These are phyloP conservation scores for Heteronetta atricapilla DNA, from an alignment of 2,113 vertebrate species.

Conservation along the genomic window DNA sequence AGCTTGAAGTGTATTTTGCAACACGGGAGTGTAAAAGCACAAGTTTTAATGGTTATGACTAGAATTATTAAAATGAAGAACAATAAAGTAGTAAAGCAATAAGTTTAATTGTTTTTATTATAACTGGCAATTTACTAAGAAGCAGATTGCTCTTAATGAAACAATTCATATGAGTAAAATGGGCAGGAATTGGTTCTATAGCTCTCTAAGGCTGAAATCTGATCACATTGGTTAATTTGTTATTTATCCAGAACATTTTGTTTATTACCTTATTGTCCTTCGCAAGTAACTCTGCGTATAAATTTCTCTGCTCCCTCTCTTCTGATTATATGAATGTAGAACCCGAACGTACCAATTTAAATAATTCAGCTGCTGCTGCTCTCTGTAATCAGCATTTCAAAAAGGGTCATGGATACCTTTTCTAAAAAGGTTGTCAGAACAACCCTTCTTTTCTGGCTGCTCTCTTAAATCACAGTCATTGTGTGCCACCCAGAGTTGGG, in stretches of 20 bases:
- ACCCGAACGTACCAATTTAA: not conserved
- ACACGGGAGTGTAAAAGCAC: not conserved
- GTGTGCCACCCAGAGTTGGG: conserved; percentile 66
- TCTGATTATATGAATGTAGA: not conserved
- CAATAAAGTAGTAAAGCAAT: not conserved
- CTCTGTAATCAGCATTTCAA: not conserved
- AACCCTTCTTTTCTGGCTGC: not conserved
- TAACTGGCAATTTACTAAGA: conserved; percentile 19
- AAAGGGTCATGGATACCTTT: not conserved
- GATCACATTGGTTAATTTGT: conserved; percentile 17
- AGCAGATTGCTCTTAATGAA: conserved; percentile 8
- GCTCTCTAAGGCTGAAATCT: not conserved
- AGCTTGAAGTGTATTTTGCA: not conserved
- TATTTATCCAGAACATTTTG: not conserved
- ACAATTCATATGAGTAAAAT: not conserved
- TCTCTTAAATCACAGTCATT: conserved; percentile 22
- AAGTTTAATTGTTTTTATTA: not conserved
- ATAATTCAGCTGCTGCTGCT: not conserved
- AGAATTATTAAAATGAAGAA: conserved; percentile 9
- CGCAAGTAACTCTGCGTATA: not conserved
- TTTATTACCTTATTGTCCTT: not conserved
- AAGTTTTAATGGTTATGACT: not conserved
- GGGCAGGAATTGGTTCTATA: not conserved
- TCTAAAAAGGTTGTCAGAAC: not conserved
- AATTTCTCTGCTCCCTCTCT: not conserved